phyloP scores from a whole-genome alignment of 2,888 invertebrate genomes.

The Osedax fenrisi region DNA sequence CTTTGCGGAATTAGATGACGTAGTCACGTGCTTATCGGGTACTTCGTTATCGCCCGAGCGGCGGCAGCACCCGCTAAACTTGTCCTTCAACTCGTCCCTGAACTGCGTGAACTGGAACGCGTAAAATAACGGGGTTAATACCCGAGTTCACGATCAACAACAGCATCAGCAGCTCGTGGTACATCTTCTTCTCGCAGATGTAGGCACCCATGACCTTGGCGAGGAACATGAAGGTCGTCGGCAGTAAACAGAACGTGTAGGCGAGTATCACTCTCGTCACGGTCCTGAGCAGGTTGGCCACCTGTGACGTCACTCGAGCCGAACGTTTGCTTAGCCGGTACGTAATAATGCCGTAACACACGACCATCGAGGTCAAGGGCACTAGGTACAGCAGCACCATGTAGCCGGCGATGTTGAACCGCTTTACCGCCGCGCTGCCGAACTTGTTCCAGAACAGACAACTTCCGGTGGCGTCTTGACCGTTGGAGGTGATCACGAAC shows the following conservation, averaged over 20 bases:
- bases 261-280: background rate
- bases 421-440: background rate
- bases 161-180: background rate
- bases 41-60: too few species aligned
- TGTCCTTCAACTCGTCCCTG: too few species aligned
- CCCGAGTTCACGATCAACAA: background rate
- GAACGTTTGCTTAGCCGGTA: background rate
- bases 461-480: background rate
- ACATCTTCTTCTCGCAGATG: background rate
- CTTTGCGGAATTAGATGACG: too few species aligned
- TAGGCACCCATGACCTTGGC: background rate
- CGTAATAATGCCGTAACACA: background rate
- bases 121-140: too few species aligned
- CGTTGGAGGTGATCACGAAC: background rate
- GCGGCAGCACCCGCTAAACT: too few species aligned
- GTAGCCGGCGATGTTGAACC: background rate
- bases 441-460: background rate
- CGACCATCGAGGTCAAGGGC: background rate
- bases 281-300: background rate
- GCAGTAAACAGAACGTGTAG: background rate
- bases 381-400: background rate
- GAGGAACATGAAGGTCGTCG: background rate
- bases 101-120: too few species aligned
- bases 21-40: too few species aligned
- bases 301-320: background rate